Evolutionary conservation across 1,140 invertebrate genomes (phyloP).

Genomic region (Subanguina moxae): DNA sequence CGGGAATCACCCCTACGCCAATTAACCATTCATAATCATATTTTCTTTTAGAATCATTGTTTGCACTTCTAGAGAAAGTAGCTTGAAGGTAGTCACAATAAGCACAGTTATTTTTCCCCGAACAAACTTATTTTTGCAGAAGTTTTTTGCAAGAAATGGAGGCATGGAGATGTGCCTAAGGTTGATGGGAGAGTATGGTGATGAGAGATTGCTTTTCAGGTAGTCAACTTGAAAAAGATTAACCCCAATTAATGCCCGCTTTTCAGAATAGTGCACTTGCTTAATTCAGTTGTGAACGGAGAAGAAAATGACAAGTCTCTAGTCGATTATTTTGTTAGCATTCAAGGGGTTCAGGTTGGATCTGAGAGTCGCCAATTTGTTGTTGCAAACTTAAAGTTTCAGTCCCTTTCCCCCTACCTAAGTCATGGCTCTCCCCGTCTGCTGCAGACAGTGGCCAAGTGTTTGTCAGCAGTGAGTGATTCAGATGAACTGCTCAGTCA

Average conservation of each 20-base stretch:
- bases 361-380: neutral
- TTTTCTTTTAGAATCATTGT: neutral
- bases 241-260: too few relatives aligned
- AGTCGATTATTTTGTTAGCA: conserved; percentile 7
- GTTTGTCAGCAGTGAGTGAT: conserved; percentile 24
- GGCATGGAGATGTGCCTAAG: conserved; percentile 17
- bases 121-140: conserved; percentile 1
- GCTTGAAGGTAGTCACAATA: neutral
- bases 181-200: conserved; percentile 2
- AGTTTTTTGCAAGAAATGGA: neutral
- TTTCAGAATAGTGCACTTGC: conserved; percentile 3
- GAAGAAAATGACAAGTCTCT: conserved; percentile 11
- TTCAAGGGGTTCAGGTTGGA: conserved; percentile 2
- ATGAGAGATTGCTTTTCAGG: conserved; percentile 10
- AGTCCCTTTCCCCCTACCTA: neutral
- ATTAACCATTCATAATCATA: neutral
- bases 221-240: too few relatives aligned
- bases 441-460: conserved; percentile 18
- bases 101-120: neutral
- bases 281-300: conserved; percentile 4
- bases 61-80: neutral
- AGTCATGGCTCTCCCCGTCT: conserved; percentile 22
- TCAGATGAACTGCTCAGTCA: conserved; percentile 11
- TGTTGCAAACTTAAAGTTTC: neutral
- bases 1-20: too few relatives aligned